phyloP scores from a whole-genome alignment of 2,888 invertebrate genomes.

The Drosophila acutilabella region DNA sequence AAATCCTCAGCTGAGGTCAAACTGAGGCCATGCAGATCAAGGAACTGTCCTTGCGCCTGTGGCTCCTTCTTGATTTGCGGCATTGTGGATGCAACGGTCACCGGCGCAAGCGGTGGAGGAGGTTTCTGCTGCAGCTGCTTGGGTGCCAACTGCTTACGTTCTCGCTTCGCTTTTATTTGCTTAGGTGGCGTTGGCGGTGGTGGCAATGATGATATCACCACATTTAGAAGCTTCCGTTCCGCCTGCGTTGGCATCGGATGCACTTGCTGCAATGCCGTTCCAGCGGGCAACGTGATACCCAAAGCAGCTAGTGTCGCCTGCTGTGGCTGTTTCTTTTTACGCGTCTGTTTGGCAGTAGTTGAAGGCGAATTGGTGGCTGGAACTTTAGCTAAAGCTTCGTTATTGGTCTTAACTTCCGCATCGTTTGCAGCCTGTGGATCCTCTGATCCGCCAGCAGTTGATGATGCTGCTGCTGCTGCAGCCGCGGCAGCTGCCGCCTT shows the following conservation, averaged over 20 bases:
- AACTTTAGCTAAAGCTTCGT: conserved; percentile 14
- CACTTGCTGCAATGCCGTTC: conserved; percentile 65
- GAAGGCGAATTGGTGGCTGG: conserved; percentile 38
- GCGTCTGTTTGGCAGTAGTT: conserved; percentile 56
- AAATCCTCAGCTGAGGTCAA: conserved; percentile 84
- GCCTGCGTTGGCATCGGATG: conserved; percentile 38
- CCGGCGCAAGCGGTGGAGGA: conserved; percentile 3
- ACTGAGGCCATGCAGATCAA: conserved; percentile 82
- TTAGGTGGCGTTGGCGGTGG: conserved; percentile 50
- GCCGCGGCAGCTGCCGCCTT: conserved; percentile 68
- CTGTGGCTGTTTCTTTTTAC: conserved; percentile 72
- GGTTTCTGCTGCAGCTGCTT: conserved; percentile 80
- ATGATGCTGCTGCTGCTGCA: conserved; percentile 36
- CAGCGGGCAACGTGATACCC: conserved; percentile 69
- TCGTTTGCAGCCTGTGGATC: conserved; percentile 11
- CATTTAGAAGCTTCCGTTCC: conserved; percentile 45
- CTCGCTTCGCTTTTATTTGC: conserved; percentile 75
- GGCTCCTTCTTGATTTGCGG: conserved; percentile 71
- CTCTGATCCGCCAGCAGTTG: conserved; percentile 15
- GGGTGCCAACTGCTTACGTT: conserved; percentile 78
- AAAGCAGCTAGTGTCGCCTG: conserved; percentile 71
- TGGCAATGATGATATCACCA: conserved; percentile 28
- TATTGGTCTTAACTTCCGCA: conserved; percentile 12
- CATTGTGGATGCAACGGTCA: conserved; percentile 21
- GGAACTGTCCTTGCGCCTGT: conserved; percentile 64